Conservation (phyloP, 1,140 invertebrate genomes). For the Oreohelix idahoensis region DNA sequence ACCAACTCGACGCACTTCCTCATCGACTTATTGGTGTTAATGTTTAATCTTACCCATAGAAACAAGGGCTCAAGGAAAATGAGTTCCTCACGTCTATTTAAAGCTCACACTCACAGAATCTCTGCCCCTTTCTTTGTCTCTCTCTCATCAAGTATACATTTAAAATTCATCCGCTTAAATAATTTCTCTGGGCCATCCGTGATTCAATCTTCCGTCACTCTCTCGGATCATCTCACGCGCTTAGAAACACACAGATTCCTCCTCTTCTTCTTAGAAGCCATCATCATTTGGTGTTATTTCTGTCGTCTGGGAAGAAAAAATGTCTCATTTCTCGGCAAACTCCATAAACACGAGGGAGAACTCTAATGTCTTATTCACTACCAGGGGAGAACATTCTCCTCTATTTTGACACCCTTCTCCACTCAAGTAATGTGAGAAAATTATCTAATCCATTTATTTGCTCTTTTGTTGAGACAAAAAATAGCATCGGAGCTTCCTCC, state of each 20-base stretch:
- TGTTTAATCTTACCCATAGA: constrained; percentile 92
- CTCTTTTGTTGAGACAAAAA: neutral
- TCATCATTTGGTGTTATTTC: neutral
- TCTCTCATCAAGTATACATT: neutral
- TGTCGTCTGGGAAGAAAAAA: neutral
- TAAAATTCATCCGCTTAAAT: constrained; percentile 96
- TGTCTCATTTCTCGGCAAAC: neutral
- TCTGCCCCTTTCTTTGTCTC: neutral
- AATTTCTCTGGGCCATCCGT: constrained; percentile 99
- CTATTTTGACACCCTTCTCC: neutral
- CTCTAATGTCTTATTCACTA: neutral
- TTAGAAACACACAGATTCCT: neutral
- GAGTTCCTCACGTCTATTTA: constrained; percentile 80
- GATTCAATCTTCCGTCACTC: constrained; percentile 75
- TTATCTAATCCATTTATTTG: neutral
- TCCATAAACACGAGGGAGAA: neutral
- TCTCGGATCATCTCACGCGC: neutral
- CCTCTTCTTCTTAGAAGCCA: neutral
- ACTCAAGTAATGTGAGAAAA: neutral
- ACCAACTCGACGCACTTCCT: constrained; percentile 73
- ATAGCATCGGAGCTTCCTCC: neutral
- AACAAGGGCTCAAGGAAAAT: constrained; percentile 79
- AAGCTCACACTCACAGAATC: constrained; percentile 97
- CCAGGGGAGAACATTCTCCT: neutral
- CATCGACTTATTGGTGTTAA: constrained; percentile 82